Base-by-base conservation (phyloP, 2,797 vertebrate genomes). In the Tinamus major region DNA sequence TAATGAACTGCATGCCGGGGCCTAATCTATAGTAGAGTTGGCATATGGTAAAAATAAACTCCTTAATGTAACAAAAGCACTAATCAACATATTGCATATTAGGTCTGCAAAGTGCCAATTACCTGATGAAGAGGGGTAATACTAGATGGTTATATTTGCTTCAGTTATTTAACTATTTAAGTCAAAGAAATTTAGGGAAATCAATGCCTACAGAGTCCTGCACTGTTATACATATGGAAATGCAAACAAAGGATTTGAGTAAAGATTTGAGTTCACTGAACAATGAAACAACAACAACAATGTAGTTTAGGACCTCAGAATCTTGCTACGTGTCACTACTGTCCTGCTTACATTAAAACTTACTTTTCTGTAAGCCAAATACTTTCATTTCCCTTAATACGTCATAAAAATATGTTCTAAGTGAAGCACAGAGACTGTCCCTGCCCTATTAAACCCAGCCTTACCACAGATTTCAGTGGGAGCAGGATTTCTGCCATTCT, bases 11-110 rank as follows among this genome's bases (percentile, higher is more conserved):
- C 62, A 64, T 71, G 63, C 26, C 48, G 46, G 29, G 93, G 61
- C 41, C 64, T 93, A 53, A 95, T 83, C 64, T 87, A 69, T 51
- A 75, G 68, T 20, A 93, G 71, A 77, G 35, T n/a, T 70, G 13
- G 77, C 3, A 0, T 65, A 86, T 0, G 0, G 81, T 83, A 90
- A 91, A 95, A 95, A 89, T 76, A 96, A 94, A 80, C 65, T 82
- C 65, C 75, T 85, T 87, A 72, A 72, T 85, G 51, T 82, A 94
- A 95, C 85, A 92, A 86, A 96, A 91, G n/a, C 71, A 72, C 85
- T 87, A 67, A 94, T 94, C 84, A 92, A 80, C 83, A 70, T 90
- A 75, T 44, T 89, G 65, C 44, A 21, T 78, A 84, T 79, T 65
- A 90, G 90, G 76, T 46, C 79, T 80, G 55, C 62, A 90, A 96